Conservation (phyloP, 2,797 vertebrate genomes). For the Echeneis naucrates region DNA sequence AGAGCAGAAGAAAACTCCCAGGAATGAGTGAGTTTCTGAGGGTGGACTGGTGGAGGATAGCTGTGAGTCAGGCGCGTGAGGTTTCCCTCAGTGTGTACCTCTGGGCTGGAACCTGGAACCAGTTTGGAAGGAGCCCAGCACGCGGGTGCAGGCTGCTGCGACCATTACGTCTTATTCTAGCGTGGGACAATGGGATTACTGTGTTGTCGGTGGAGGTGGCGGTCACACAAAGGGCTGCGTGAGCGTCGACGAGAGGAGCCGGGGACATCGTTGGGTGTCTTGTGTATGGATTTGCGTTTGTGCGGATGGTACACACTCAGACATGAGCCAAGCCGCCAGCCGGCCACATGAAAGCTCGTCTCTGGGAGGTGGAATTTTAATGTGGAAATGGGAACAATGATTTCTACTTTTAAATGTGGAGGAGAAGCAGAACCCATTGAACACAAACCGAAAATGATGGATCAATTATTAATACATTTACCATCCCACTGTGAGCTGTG, state of each 20-base stretch:
- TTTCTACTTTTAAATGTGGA: slow-evolving; percentile 83
- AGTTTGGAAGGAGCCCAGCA: slow-evolving; percentile 45
- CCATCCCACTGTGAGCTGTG: slow-evolving; percentile 64
- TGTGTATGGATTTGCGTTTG: slow-evolving; percentile 63
- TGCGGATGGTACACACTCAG: slow-evolving; percentile 80
- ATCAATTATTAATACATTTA: slow-evolving; percentile 84
- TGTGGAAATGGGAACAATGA: slow-evolving; percentile 86
- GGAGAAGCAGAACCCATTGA: slow-evolving; percentile 77
- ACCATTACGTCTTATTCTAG: slow-evolving; percentile 58
- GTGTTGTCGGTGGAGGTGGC: slow-evolving; percentile 25
- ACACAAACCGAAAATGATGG: slow-evolving; percentile 79
- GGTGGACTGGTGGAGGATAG: slow-evolving; percentile 12
- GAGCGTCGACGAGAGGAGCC: slow-evolving; percentile 33
- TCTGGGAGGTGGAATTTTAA: slow-evolving; percentile 84
- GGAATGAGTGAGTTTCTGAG: slow-evolving; percentile 27
- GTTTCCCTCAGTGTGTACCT: slow-evolving; percentile 57
- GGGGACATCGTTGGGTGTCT: slow-evolving; percentile 59
- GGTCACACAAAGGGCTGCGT: background rate
- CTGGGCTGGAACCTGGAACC: slow-evolving; percentile 60
- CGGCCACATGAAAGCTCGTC: slow-evolving; percentile 83
- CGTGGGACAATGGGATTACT: slow-evolving; percentile 54
- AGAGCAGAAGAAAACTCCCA: background rate
- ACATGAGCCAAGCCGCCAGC: slow-evolving; percentile 82
- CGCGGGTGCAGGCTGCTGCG: slow-evolving; percentile 53
- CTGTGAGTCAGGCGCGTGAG: slow-evolving; percentile 31